These are phyloP conservation scores for Drosophila mayri DNA, from an alignment of 1,140 invertebrate genomes.

Conservation along the genomic window DNA sequence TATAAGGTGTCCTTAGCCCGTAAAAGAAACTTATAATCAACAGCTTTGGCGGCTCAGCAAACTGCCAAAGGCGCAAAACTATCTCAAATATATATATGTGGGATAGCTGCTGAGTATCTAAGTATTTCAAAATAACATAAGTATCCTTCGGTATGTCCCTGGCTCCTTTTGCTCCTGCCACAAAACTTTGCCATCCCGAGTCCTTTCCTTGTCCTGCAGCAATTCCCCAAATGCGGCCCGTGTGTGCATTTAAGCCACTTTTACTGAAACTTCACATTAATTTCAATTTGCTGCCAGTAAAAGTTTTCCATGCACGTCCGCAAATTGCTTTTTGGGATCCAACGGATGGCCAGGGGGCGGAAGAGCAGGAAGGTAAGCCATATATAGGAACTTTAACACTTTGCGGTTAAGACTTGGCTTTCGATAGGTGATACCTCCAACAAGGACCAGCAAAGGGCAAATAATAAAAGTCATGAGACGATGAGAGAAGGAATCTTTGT, in stretches of 20 bases:
- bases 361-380: slow-evolving; percentile 32
- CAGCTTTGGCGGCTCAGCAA: slow-evolving; percentile 78
- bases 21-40: slow-evolving; percentile 76
- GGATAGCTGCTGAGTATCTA: slow-evolving; percentile 31
- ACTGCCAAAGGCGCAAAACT: slow-evolving; percentile 68
- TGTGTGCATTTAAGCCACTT: slow-evolving; percentile 84
- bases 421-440: slow-evolving; percentile 40
- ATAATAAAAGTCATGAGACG: slow-evolving; percentile 42
- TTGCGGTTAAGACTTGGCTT: slow-evolving; percentile 69
- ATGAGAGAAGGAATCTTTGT: slow-evolving; percentile 1
- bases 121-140: slow-evolving; percentile 78
- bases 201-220: slow-evolving; percentile 53
- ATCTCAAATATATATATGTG: slow-evolving; percentile 47
- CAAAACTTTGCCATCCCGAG: slow-evolving; percentile 51
- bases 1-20: slow-evolving; percentile 49
- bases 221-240: slow-evolving; percentile 84
- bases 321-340: slow-evolving; percentile 76
- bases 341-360: not conserved
- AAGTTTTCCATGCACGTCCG: slow-evolving; percentile 83
- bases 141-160: slow-evolving; percentile 55
- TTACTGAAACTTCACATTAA: slow-evolving; percentile 84
- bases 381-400: slow-evolving; percentile 73
- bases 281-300: slow-evolving; percentile 84
- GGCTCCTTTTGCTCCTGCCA: not conserved
- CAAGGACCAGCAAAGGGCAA: slow-evolving; percentile 37